These are phyloP conservation scores for Anthonomus grandis DNA, from an alignment of 1,140 invertebrate genomes.

Conservation along the genomic window DNA sequence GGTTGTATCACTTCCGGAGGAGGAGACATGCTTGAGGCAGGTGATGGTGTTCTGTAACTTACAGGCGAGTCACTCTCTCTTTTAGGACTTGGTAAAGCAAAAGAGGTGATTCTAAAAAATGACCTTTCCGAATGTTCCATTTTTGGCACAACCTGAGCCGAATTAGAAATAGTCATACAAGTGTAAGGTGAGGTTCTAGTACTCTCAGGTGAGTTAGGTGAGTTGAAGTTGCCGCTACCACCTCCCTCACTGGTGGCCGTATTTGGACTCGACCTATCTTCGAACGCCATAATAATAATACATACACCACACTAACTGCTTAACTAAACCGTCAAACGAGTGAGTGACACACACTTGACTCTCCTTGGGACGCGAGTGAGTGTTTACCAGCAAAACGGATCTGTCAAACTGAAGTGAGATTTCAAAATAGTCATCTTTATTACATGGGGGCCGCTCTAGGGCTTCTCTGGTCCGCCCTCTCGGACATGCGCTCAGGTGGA, in stretches of 20 bases:
- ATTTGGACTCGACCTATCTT: constrained; percentile 46
- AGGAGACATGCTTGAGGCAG: constrained; percentile 27
- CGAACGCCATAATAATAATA: constrained; percentile 41
- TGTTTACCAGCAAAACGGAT: constrained; percentile 47
- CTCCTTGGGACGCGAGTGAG: constrained; percentile 34
- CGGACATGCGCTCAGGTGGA: constrained; percentile 29
- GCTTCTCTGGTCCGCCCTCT: constrained; percentile 36
- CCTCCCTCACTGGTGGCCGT: constrained; percentile 34
- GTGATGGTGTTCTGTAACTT: constrained; percentile 30
- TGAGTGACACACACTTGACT: constrained; percentile 27
- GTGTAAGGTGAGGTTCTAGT: constrained; percentile 45
- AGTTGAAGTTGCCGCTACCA: constrained; percentile 25
- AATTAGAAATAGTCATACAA: constrained; percentile 41
- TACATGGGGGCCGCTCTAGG: constrained; percentile 39
- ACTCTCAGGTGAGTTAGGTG: constrained; percentile 46
- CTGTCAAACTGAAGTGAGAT: constrained; percentile 51
- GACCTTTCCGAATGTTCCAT: constrained; percentile 28
- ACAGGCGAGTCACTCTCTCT: constrained; percentile 27
- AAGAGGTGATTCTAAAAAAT: constrained; percentile 45
- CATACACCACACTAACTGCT: constrained; percentile 8
- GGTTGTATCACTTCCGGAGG: constrained; percentile 40
- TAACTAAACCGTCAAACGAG: constrained; percentile 17
- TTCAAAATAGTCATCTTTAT: constrained; percentile 53
- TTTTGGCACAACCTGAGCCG: constrained; percentile 26
- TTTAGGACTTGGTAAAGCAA: constrained; percentile 41